Base-by-base conservation (phyloP, 2,113 vertebrate species). In the Zosterops lateralis region DNA sequence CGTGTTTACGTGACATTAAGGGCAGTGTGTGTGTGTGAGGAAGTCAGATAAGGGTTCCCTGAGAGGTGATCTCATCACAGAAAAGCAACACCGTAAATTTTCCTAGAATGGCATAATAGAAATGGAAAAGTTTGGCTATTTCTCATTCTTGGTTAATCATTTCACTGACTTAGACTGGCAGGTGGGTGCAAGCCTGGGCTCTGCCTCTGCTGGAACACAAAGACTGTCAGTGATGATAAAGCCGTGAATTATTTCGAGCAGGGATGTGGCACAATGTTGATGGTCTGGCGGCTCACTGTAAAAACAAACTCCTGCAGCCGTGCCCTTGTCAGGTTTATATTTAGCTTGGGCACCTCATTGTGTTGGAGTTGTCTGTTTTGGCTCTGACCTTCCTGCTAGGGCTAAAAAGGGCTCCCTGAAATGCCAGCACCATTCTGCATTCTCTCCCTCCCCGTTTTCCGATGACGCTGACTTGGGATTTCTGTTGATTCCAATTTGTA, bases 341-440 rank as follows among this genome's bases (percentile, higher is more conserved):
- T 92, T 95, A 89, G 78, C 62, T 51, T 58, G 14, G 6, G 78
- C 65, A 89, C 75, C 57, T 96, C 87, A 92, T 96, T 89, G 95
- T 96, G 76, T 61, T 87, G 57, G 77, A 64, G 60, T 48, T 85
- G 74, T 70, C 76, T 92, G 62, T 78, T 92, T 71, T 83, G 90
- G 83, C 74, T 94, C 86, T 72, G 92, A 94, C 91, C 96, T 97
- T 92, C 92, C 96, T 96, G 82, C 64, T 1, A 34, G 38, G 48
- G 89, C 91, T 90, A 61, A 92, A 96, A 94, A 57, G 58, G 50
- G 72, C 17, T 16, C 79, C 89, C 91, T 72, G 89, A 95, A 96
- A 93, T 89, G 87, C 71, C 70, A 89, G 75, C 48, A 0, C 75
- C 6, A 6, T 72, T 70, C 85, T 92, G 67, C 6, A 0, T 67